phyloP scores from a whole-genome alignment of 1,140 invertebrate species.

The Chrysoperla carnea region DNA sequence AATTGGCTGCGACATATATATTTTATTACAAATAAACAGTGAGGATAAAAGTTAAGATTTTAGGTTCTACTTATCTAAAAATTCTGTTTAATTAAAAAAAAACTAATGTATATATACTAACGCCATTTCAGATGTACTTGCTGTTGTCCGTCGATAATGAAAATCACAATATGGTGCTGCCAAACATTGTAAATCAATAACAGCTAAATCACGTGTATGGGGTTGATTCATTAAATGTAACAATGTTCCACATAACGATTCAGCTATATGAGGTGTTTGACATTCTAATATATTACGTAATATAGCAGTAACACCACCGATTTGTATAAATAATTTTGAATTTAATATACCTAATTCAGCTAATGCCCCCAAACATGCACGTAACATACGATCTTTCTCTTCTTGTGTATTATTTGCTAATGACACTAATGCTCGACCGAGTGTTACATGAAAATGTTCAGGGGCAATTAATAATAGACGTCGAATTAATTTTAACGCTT shows the following conservation, averaged over 20 bases:
- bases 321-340: slow-evolving; percentile 56
- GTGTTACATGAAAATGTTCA: slow-evolving; percentile 37
- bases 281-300: slow-evolving; percentile 65
- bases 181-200: slow-evolving; percentile 62
- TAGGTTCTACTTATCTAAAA: too few species aligned
- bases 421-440: slow-evolving; percentile 58
- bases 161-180: slow-evolving; percentile 87
- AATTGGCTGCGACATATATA: too few species aligned
- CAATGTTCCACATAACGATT: slow-evolving; percentile 74
- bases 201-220: slow-evolving; percentile 50
- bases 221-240: slow-evolving; percentile 76
- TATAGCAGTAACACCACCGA: slow-evolving; percentile 68
- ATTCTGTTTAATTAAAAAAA: too few species aligned
- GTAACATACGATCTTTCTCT: slow-evolving; percentile 59
- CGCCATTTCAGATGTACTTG: too few species aligned
- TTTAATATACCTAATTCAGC: slow-evolving; percentile 64
- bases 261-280: slow-evolving; percentile 58
- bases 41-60: too few species aligned
- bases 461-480: slow-evolving; percentile 49
- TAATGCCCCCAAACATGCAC: slow-evolving; percentile 66
- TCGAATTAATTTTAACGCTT: slow-evolving; percentile 69
- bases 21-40: too few species aligned
- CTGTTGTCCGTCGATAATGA: slow-evolving; percentile 43
- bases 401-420: slow-evolving; percentile 63
- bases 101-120: too few species aligned